Evolutionary conservation across 2,888 invertebrate genomes (phyloP), one percentile per base, ranked within the genome.

Genomic region (Trichogramma evanescens): DNA sequence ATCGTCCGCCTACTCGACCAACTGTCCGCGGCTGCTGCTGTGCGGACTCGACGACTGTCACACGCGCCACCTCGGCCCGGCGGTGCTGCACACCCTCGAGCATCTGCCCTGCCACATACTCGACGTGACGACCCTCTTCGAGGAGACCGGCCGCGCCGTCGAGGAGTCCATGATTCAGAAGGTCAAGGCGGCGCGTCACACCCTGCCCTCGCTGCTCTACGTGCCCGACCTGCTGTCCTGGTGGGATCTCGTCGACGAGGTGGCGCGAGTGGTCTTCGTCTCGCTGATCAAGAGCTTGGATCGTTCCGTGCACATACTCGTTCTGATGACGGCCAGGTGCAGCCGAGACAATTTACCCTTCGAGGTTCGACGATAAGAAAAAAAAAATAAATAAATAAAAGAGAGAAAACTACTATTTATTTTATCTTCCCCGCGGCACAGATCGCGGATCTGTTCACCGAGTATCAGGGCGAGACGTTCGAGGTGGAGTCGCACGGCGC

Each of bases 81-180:
- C 92, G 0, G 72, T 94, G 58, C 80, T 94, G 6, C 87, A 91
- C 66, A 81, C 82, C 50, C 80, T 93, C 71, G 93, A 93, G 73
- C 86, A 85, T 68, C 83, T 88, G 67, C 84, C 88, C 38, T 85
- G 88, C 45, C 85, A 86, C 70, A 83, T 87, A 45, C 79, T 91
- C 58, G 87, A 88, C 70, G 80, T 89, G 58, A 82, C 86, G 4
- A 82, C 85, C 1, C 72, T 89, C 56, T 86, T 85, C 71, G 83
- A 84, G 40, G 83, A 85, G 62, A 82, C 84, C 6, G 82, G 84
- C 4, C 82, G 85, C 68, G 85, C 88, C 1, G 87, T 88, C 10
- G 92, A 93, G 73, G 92, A 93, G 78, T 85, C 89, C 10, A 85
- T 90, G 65, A 86, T 90, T 69, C 76, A 91, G 91, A 81, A 90